A percentile compares a stretch with the other conserved stretches of the same genome.
These are phyloP conservation scores for Falcaria lacertinaria DNA, from an alignment of 2,888 invertebrate genomes.

Conservation along the genomic window DNA sequence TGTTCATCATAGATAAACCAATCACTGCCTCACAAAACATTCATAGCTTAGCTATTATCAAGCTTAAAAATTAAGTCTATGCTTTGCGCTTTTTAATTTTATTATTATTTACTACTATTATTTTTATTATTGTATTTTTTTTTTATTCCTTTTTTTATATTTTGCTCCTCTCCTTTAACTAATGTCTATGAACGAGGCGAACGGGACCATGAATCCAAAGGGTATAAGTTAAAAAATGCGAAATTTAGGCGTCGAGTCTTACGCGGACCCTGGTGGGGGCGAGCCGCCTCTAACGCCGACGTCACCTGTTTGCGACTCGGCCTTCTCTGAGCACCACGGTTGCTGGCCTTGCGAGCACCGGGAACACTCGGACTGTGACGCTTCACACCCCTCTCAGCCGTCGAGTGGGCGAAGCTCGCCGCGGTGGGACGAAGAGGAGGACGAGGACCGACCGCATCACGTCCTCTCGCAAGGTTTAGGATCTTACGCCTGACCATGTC, in stretches of 20 bases:
- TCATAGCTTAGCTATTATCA: slow-evolving; percentile 73
- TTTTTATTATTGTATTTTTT: slow-evolving; percentile 48
- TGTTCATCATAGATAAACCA: slow-evolving; percentile 60
- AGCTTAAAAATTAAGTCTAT: slow-evolving; percentile 66
- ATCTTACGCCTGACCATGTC: slow-evolving; percentile 27
- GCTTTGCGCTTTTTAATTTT: slow-evolving; percentile 72
- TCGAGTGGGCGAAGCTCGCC: slow-evolving; percentile 73
- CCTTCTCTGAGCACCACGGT: slow-evolving; percentile 72
- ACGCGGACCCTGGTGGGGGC: slow-evolving; percentile 70
- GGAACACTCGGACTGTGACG: slow-evolving; percentile 58
- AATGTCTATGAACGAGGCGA: slow-evolving; percentile 43
- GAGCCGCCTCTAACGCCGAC: slow-evolving; percentile 70
- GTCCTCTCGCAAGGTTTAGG: slow-evolving; percentile 72
- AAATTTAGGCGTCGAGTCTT: slow-evolving; percentile 69
- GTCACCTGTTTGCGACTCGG: slow-evolving; percentile 74
- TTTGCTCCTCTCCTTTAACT: slow-evolving; percentile 53
- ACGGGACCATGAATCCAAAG: slow-evolving; percentile 13
- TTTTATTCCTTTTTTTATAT: slow-evolving; percentile 39
- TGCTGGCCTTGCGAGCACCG: slow-evolving; percentile 73
- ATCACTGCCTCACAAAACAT: slow-evolving; percentile 79
- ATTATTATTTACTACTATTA: slow-evolving; percentile 38
- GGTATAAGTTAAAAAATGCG: slow-evolving; percentile 34
- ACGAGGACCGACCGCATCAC: slow-evolving; percentile 61
- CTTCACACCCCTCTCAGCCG: slow-evolving; percentile 58
- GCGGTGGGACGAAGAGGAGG: slow-evolving; percentile 69